These are phyloP conservation scores for Papilio polyxenes DNA, from an alignment of 1,140 invertebrate genomes.

Conservation along the genomic window DNA sequence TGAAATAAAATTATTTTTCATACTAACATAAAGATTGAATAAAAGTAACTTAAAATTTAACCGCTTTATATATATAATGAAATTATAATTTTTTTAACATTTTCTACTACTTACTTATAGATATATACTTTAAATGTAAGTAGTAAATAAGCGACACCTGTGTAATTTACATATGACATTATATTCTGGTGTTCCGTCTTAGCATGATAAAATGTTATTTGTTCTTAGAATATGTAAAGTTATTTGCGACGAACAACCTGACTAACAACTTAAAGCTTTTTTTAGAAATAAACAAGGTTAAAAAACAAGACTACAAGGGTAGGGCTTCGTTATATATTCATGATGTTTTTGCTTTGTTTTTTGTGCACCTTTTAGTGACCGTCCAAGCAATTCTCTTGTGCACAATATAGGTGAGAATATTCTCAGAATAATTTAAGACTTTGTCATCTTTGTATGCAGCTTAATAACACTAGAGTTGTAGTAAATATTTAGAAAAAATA, in stretches of 20 bases:
- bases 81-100: no score
- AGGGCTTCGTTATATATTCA: neutral
- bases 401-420: constrained; percentile 1
- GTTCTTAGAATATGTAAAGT: neutral
- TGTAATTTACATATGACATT: neutral
- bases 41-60: neutral
- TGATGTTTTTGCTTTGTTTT: constrained; percentile 18
- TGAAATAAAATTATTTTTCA: neutral
- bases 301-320: constrained; percentile 17
- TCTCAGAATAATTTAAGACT: neutral
- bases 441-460: neutral
- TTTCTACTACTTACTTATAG: neutral
- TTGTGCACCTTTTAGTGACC: constrained; percentile 19
- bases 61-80: neutral
- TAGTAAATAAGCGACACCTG: neutral
- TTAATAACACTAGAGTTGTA: neutral
- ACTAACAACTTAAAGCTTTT: constrained; percentile 20
- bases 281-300: constrained; percentile 26
- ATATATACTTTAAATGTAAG: neutral
- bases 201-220: neutral
- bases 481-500: neutral
- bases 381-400: constrained; percentile 19
- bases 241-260: constrained; percentile 1
- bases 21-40: neutral
- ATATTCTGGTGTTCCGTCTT: neutral